Evolutionary conservation across 2,888 invertebrate species (phyloP).

Genomic region (Vanessa cardui): DNA sequence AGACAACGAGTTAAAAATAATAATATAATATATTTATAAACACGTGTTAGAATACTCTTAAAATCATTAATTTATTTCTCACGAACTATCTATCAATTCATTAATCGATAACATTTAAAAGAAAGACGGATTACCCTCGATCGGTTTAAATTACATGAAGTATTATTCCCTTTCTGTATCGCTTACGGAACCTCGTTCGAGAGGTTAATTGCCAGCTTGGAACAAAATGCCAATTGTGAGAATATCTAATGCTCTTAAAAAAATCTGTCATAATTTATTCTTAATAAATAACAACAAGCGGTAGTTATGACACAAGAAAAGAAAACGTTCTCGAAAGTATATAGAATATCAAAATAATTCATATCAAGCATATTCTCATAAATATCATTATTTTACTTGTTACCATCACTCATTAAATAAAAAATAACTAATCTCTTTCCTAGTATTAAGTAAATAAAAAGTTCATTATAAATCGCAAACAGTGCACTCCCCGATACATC

Average conservation of each 20-base stretch:
- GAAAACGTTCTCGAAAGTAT: slow-evolving; percentile 69
- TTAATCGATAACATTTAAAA: slow-evolving; percentile 73
- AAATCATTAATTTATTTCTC: slow-evolving; percentile 81
- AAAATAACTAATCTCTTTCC: slow-evolving; percentile 79
- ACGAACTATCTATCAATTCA: slow-evolving; percentile 79
- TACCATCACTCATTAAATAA: slow-evolving; percentile 80
- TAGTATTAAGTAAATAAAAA: slow-evolving; percentile 76
- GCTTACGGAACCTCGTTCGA: slow-evolving; percentile 23
- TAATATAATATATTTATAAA: slow-evolving; percentile 83
- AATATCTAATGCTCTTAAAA: slow-evolving; percentile 45
- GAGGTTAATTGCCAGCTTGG: slow-evolving; percentile 45
- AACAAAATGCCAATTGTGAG: slow-evolving; percentile 33
- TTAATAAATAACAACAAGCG: slow-evolving; percentile 78
- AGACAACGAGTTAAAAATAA: slow-evolving; percentile 79
- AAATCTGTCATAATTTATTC: slow-evolving; percentile 35
- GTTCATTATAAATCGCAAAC: slow-evolving; percentile 73
- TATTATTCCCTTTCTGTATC: slow-evolving; percentile 37
- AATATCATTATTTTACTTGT: slow-evolving; percentile 76
- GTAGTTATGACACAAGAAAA: slow-evolving; percentile 77
- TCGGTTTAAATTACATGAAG: slow-evolving; percentile 50
- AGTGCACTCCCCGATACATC: slow-evolving; percentile 54
- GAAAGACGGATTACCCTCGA: slow-evolving; percentile 71
- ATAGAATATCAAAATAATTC: slow-evolving; percentile 74
- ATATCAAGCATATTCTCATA: slow-evolving; percentile 76
- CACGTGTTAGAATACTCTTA: slow-evolving; percentile 83